Base-by-base conservation (phyloP, 2,888 invertebrate species). In the Magallana nippona region DNA sequence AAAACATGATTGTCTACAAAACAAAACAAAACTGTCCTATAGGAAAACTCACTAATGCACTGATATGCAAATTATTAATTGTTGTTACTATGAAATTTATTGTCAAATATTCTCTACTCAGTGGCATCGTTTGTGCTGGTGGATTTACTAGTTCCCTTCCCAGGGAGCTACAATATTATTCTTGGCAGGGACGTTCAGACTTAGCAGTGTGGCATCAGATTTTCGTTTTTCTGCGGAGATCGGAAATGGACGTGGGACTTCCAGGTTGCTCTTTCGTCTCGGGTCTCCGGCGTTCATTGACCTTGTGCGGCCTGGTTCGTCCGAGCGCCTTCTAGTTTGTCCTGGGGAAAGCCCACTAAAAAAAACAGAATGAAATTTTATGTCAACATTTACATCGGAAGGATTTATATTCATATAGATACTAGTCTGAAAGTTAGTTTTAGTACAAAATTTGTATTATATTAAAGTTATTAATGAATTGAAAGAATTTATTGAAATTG, bases 231-330 rank as follows among this genome's bases (percentile, higher is more conserved):
- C 85, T 55, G 80, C 22, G 22, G 62, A 32, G 19, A 80, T 58
- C 32, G 83, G 81, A 78, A 82, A 79, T 83, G 60, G 85, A 44
- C 88, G 87, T 10, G 91, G 91, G 32, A 91, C 91, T 82, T 93
- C 92, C 22, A 93, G 88, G 85, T 92, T 92, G 83, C 91, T 91
- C 83, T 91, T 90, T 71, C 91, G 89, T 60, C 97, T 88, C 3
- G 88, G 89, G 77, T 90, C 89, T 8, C 85, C 87, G n/a, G 84
- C 79, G 55, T 79, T 15, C 22, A 82, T 55, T 22, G 55, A 19
- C 17, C 55, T 19, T 27, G 83, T 56, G 80, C 71, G 32, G 55
- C 58, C 71, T 19, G 85, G 85, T 58, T 85, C 85, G 19, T 85
- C 85, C 8, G 85, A 83, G 44, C 82, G 56, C 56, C 85, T 79